Percentiles rank a stretch among this genome's conserved stretches.
These are phyloP conservation scores for Okapia johnstoni DNA, from an alignment of 2,113 vertebrate genomes.

Conservation along the genomic window DNA sequence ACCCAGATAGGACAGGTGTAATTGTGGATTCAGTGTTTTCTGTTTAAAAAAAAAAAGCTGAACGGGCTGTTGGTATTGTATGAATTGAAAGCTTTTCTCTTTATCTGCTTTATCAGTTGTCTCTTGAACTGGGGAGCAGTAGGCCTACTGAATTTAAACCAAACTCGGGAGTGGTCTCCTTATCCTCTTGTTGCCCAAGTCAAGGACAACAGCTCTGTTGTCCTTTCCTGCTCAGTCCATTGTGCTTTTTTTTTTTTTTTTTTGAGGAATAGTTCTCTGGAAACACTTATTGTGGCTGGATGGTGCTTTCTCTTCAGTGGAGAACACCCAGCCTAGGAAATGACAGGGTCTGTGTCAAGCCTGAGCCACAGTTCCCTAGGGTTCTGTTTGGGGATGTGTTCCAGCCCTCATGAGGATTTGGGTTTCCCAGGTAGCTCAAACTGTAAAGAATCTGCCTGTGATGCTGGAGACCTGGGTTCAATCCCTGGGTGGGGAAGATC, in stretches of 20 bases:
- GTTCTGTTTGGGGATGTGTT: not conserved
- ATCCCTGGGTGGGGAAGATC: not conserved
- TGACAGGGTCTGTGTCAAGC: not conserved
- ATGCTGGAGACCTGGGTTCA: not conserved
- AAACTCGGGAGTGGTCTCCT: not conserved
- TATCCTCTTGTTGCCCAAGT: not conserved
- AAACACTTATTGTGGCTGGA: not conserved
- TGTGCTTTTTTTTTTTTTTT: not conserved
- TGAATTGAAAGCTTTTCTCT: not conserved
- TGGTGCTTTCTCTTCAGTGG: not conserved
- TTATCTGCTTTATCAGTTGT: not conserved
- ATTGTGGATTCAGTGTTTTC: not conserved
- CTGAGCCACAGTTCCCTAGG: not conserved
- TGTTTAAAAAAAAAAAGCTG: not conserved
- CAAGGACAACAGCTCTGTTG: not conserved
- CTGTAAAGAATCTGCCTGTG: not conserved
- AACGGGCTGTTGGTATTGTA: rapidly evolving
- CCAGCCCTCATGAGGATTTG: not conserved
- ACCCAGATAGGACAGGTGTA: not conserved
- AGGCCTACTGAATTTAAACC: not conserved
- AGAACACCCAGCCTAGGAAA: not conserved
- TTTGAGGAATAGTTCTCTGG: not conserved
- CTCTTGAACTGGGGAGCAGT: not conserved
- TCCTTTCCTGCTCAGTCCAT: not conserved
- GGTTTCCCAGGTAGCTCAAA: not conserved